Evolutionary conservation across 37 sponge, comb jelly and placozoan genomes (phyloP).

Genomic region (Hormiphora californensis): DNA sequence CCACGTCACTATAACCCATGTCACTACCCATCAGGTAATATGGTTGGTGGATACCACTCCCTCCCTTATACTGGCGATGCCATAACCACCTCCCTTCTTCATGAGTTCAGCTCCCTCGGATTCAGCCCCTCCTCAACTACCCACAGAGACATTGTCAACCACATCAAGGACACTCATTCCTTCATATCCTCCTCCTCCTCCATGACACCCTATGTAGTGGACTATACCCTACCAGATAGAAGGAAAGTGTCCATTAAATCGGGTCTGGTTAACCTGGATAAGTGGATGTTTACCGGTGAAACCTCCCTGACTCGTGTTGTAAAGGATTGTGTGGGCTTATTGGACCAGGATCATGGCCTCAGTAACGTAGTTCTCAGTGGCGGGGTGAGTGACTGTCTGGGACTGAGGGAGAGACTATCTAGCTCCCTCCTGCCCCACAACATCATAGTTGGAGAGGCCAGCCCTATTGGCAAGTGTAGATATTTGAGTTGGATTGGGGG

Average conservation of each 20-base stretch:
- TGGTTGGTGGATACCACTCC: not conserved
- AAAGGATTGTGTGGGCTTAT: too few relatives aligned
- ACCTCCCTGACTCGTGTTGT: too few relatives aligned
- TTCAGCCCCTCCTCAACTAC: not conserved
- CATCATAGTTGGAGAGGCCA: too few relatives aligned
- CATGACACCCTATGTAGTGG: conserved; percentile 8
- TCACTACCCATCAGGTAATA: too few relatives aligned
- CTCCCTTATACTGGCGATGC: conserved; percentile 29
- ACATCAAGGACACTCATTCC: conserved; percentile 30
- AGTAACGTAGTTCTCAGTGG: not conserved
- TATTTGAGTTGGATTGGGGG: conserved; percentile 23
- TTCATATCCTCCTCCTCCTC: not conserved
- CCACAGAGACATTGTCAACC: conserved; percentile 11
- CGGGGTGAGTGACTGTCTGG: not conserved
- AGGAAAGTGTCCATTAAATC: too few relatives aligned
- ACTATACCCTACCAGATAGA: conserved; percentile 33
- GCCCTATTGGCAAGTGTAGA: too few relatives aligned
- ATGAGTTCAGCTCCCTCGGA: not conserved
- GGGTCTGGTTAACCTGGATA: too few relatives aligned
- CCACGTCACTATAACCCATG: too few relatives aligned
- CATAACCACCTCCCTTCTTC: not conserved
- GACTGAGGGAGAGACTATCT: not conserved
- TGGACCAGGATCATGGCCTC: too few relatives aligned
- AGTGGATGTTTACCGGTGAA: too few relatives aligned
- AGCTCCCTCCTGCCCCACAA: too few relatives aligned